Conservation (phyloP, 2,797 vertebrate species). For the Halcyon leucocephala region DNA sequence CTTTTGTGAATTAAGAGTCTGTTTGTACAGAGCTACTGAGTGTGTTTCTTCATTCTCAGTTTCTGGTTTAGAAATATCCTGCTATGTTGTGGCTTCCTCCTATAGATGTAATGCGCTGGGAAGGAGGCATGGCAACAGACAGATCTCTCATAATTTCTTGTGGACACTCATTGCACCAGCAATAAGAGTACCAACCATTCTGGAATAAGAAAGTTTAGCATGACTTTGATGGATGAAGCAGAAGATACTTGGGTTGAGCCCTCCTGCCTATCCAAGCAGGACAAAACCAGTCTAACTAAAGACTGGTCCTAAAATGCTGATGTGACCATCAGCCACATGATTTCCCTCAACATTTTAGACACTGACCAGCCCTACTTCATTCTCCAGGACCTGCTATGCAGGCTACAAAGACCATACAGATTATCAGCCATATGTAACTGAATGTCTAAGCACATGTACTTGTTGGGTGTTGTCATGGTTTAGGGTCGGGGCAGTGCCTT, state of each 20-base stretch:
- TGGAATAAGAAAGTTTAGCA: neutral
- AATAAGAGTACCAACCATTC: neutral
- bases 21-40: neutral
- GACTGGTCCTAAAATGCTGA: neutral
- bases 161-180: neutral
- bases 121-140: neutral
- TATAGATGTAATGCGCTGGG: neutral
- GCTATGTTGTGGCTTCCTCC: neutral
- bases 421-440: neutral
- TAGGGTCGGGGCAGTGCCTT: too few relatives aligned
- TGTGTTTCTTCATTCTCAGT: neutral
- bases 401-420: neutral
- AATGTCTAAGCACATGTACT: neutral
- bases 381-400: neutral
- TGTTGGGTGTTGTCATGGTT: neutral
- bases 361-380: neutral
- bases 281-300: neutral
- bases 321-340: neutral
- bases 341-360: neutral
- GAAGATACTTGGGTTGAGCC: neutral
- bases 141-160: neutral
- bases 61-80: conserved; percentile 1
- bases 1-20: neutral
- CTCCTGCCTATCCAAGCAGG: neutral
- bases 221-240: neutral